Conservation (phyloP, 2,113 vertebrate genomes). For the Stegastes partitus region DNA sequence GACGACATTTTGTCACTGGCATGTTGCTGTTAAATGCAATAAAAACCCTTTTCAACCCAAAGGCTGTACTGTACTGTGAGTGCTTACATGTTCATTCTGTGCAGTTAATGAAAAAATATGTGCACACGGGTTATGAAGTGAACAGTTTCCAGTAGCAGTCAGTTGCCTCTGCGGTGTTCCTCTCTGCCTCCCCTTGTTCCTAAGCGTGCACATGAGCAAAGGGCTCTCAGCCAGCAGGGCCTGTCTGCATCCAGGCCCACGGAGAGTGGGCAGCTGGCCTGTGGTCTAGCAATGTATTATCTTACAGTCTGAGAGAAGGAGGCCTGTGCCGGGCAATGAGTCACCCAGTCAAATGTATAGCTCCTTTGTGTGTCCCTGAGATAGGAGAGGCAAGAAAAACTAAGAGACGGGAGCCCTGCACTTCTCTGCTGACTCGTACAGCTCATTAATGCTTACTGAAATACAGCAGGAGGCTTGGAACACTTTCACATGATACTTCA, state of each 20-base stretch:
- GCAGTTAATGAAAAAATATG: conserved; percentile 21
- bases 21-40: conserved; percentile 13
- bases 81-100: not conserved
- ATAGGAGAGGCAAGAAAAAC: conserved; percentile 52
- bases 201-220: conserved; percentile 40
- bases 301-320: conserved; percentile 69
- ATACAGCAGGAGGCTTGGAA: conserved; percentile 43
- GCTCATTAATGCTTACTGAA: conserved; percentile 60
- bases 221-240: conserved; percentile 48
- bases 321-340: conserved; percentile 56
- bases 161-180: conserved; percentile 20
- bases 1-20: conserved; percentile 1
- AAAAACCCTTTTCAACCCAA: conserved; percentile 8
- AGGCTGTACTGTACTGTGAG: not conserved
- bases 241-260: conserved; percentile 18
- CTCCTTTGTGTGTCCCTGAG: conserved; percentile 68
- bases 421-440: conserved; percentile 32
- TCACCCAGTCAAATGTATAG: conserved; percentile 63
- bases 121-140: conserved; percentile 29
- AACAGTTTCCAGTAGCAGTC: conserved; percentile 46
- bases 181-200: conserved; percentile 26
- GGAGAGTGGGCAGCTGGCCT: conserved; percentile 64
- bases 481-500: conserved; percentile 36
- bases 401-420: conserved; percentile 1
- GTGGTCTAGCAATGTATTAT: conserved; percentile 71